Evolutionary conservation across 2,797 vertebrate genomes (phyloP).

Genomic region (Peromyscus eremicus): DNA sequence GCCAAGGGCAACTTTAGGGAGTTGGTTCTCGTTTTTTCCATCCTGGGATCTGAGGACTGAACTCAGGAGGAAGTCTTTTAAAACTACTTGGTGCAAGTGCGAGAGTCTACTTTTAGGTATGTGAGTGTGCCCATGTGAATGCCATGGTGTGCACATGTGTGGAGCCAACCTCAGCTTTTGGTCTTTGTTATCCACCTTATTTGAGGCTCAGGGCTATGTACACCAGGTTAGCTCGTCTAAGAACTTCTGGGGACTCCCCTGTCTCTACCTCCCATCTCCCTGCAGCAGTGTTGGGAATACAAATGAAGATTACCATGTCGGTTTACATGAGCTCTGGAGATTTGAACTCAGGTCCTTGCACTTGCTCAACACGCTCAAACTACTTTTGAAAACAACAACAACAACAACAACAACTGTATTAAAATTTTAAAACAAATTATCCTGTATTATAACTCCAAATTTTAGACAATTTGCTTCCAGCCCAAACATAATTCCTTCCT

Average conservation of each 20-base stretch:
- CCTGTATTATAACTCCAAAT: background rate
- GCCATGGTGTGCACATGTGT: background rate
- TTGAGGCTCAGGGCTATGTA: background rate
- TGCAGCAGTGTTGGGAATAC: background rate
- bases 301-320: background rate
- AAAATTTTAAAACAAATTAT: background rate
- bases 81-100: background rate
- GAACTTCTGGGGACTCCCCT: background rate
- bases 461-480: background rate
- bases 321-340: background rate
- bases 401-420: background rate
- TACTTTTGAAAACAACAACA: background rate
- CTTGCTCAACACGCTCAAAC: background rate
- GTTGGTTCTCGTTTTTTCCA: background rate
- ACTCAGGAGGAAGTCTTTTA: background rate
- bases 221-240: background rate
- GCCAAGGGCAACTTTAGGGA: background rate
- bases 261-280: background rate
- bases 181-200: background rate
- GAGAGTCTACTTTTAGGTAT: background rate
- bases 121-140: background rate
- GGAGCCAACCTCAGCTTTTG: background rate
- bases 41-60: background rate
- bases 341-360: background rate
- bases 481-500: background rate